A percentile compares a stretch with the other conserved stretches of the same genome.
Conservation (phyloP, 2,888 invertebrate genomes). For the Sphaeridia pumilis region DNA sequence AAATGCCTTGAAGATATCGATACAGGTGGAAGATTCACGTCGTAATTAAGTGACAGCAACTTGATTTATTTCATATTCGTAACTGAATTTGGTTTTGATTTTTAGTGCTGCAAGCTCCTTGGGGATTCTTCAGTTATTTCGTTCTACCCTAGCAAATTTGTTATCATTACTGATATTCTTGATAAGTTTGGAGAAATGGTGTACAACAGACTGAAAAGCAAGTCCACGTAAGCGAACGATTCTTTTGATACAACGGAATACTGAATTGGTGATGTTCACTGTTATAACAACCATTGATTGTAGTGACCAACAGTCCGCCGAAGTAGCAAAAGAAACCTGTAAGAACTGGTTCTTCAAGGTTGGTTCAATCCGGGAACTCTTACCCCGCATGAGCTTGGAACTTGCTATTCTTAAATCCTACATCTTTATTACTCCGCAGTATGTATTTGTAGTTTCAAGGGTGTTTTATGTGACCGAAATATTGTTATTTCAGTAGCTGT, state of each 20-base stretch:
- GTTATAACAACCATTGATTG: no score
- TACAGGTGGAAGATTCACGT: constrained; percentile 49
- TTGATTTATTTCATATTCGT: background rate
- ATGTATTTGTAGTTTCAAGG: constrained; percentile 30
- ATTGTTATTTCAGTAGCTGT: background rate
- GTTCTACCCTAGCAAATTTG: constrained; percentile 98
- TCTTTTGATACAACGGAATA: background rate
- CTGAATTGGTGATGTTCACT: no score
- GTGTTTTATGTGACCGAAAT: background rate
- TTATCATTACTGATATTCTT: constrained; percentile 86
- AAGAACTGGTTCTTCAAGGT: constrained; percentile 99
- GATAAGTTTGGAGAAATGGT: constrained; percentile 89
- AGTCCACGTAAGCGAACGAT: constrained; percentile 46
- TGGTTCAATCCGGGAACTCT: constrained; percentile 86
- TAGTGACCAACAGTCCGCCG: constrained; percentile 41
- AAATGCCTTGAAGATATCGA: constrained; percentile 89
- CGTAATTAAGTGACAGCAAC: background rate
- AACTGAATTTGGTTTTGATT: background rate
- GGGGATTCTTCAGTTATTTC: constrained; percentile 78
- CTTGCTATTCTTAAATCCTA: constrained; percentile 84
- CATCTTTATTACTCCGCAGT: constrained; percentile 64
- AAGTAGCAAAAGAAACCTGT: constrained; percentile 87
- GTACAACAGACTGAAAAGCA: constrained; percentile 66
- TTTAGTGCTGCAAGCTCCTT: constrained; percentile 79
- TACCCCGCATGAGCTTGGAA: constrained; percentile 89